Percentiles rank a stretch among this genome's conserved stretches.
Conservation (phyloP, 2,888 invertebrate genomes). For the Masnerella sp. region DNA sequence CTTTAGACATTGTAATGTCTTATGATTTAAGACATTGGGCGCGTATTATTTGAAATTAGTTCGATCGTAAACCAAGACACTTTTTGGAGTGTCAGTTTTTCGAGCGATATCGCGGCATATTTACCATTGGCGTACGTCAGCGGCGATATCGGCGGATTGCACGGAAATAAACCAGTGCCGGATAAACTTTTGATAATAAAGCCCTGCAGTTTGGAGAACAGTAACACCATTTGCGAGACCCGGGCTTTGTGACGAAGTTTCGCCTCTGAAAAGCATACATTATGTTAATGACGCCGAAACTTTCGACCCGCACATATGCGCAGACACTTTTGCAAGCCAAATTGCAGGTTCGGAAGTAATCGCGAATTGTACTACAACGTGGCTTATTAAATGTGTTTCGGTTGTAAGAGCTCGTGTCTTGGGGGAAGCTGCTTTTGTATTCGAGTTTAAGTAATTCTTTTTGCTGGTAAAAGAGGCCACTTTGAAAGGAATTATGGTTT, state of each 20-base stretch:
- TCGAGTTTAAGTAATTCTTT: too few species aligned
- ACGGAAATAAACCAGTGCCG: slow-evolving; percentile 80
- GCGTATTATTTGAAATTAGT: too few species aligned
- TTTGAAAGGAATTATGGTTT: too few species aligned
- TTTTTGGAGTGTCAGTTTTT: too few species aligned
- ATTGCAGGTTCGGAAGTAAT: slow-evolving; percentile 40
- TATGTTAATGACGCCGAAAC: slow-evolving; percentile 51
- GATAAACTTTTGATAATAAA: slow-evolving; percentile 81
- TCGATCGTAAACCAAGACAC: too few species aligned
- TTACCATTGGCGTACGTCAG: slow-evolving; percentile 84
- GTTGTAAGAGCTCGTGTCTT: too few species aligned
- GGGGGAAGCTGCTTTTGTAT: too few species aligned
- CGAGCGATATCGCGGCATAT: slow-evolving; percentile 55
- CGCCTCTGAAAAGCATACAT: slow-evolving; percentile 67
- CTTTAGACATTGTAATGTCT: too few species aligned
- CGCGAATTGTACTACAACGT: slow-evolving; percentile 21
- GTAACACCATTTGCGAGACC: slow-evolving; percentile 82
- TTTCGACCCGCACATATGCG: slow-evolving; percentile 41
- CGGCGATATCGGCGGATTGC: slow-evolving; percentile 83
- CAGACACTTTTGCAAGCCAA: slow-evolving; percentile 52
- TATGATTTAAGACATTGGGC: too few species aligned
- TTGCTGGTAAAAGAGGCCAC: too few species aligned
- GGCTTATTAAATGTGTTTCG: slow-evolving; percentile 31
- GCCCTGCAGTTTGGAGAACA: slow-evolving; percentile 84
- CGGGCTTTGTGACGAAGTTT: slow-evolving; percentile 73